Percentiles rank a stretch among this genome's conserved stretches.
These are phyloP conservation scores for Labeo rohita DNA, from an alignment of 2,113 vertebrate genomes.

Conservation along the genomic window DNA sequence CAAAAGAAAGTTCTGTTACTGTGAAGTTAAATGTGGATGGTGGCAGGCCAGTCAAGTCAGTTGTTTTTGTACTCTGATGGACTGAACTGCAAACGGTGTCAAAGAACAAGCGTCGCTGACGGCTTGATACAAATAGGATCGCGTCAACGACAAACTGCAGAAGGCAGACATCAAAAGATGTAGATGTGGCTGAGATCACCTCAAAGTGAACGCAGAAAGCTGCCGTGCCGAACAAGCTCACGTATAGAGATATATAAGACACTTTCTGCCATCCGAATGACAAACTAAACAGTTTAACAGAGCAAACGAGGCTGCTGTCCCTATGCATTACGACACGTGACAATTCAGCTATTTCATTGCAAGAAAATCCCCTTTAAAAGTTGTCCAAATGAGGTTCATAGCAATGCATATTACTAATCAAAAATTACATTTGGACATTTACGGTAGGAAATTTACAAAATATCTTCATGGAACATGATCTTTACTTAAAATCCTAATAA, in stretches of 20 bases:
- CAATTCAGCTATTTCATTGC: background rate
- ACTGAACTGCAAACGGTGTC: background rate
- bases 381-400: too few relatives aligned
- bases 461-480: too few relatives aligned
- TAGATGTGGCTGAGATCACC: background rate
- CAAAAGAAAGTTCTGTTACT: background rate
- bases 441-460: too few relatives aligned
- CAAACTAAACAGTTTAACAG: background rate
- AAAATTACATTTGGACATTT: too few relatives aligned
- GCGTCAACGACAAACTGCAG: background rate
- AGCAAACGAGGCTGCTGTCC: background rate
- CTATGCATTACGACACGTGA: background rate
- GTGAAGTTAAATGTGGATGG: background rate
- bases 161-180: background rate
- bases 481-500: too few relatives aligned
- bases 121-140: conserved; percentile 7
- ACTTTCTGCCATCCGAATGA: background rate
- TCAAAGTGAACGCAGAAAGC: conserved; percentile 19
- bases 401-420: too few relatives aligned
- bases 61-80: background rate
- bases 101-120: background rate
- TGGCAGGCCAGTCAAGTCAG: background rate
- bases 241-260: background rate
- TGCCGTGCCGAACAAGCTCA: conserved; percentile 9
- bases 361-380: too few relatives aligned